phyloP scores from a whole-genome alignment of 1,140 invertebrate genomes.

The Gryllus bimaculatus region DNA sequence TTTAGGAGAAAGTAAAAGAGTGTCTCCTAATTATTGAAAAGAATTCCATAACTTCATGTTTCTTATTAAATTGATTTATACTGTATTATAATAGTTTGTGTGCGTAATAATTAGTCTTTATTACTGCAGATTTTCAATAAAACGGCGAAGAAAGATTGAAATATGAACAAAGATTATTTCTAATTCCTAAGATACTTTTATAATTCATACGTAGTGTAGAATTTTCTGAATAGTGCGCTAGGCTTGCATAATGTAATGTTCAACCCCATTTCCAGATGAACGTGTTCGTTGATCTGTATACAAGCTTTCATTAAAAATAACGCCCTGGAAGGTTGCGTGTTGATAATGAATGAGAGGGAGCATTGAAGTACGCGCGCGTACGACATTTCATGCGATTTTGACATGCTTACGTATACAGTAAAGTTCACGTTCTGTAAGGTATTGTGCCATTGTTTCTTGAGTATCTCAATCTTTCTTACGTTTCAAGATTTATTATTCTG shows the following conservation, averaged over 20 bases:
- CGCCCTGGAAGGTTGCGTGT: too few species aligned
- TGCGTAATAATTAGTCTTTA: constrained; percentile 11
- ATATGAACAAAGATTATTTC: not conserved
- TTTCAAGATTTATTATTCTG: not conserved
- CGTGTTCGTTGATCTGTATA: not conserved
- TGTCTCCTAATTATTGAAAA: constrained; percentile 12
- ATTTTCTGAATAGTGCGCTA: not conserved
- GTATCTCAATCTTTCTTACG: constrained; percentile 1
- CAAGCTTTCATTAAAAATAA: not conserved
- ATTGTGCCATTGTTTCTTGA: not conserved
- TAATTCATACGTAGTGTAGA: constrained; percentile 1
- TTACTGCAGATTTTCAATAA: constrained; percentile 12
- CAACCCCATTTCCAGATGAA: not conserved
- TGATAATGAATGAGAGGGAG: too few species aligned
- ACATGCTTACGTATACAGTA: too few species aligned
- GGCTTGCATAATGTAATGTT: not conserved
- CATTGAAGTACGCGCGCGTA: too few species aligned
- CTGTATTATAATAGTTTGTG: constrained; percentile 20
- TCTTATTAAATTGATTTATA: constrained; percentile 17
- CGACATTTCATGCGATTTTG: too few species aligned
- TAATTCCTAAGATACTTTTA: not conserved
- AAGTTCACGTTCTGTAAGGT: not conserved
- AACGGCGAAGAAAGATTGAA: not conserved
- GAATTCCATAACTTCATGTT: constrained; percentile 17
- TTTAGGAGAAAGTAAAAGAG: not conserved